Conservation (phyloP, 2,113 vertebrate genomes). For the Coracopsis vasa region DNA sequence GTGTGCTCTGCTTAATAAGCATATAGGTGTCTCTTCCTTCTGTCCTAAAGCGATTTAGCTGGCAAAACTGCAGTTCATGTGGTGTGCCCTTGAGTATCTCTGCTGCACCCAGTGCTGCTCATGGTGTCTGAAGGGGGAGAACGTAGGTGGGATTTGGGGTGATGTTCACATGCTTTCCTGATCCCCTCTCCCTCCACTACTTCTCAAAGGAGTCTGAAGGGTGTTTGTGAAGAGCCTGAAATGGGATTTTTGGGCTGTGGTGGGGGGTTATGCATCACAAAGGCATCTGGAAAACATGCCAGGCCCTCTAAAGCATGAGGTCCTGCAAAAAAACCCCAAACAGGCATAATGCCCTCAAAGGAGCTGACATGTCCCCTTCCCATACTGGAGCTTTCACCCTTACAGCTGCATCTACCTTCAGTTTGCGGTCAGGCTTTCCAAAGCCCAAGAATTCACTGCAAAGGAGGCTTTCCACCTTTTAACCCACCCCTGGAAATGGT, state of each 20-base stretch:
- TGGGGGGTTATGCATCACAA: not conserved
- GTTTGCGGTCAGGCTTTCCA: not conserved
- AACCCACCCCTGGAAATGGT: not conserved
- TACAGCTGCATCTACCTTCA: not conserved
- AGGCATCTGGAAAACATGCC: not conserved
- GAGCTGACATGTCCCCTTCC: not conserved
- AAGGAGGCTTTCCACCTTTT: not conserved
- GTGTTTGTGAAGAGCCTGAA: not conserved
- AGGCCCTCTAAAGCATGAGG: not conserved
- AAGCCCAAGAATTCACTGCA: not conserved
- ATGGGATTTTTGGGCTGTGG: not conserved
- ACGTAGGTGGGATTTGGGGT: not conserved
- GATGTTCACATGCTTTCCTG: not conserved
- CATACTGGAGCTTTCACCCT: rapidly evolving
- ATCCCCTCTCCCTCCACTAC: not conserved
- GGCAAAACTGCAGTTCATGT: not conserved
- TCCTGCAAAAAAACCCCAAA: not conserved
- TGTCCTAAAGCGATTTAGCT: not conserved
- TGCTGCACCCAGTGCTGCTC: not conserved
- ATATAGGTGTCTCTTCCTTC: not conserved
- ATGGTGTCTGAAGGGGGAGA: not conserved
- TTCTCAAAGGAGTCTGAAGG: not conserved
- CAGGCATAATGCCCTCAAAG: not conserved
- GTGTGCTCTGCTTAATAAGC: not conserved
- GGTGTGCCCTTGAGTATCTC: not conserved